These are phyloP conservation scores for Muschampia plurimacula DNA, from an alignment of 2,888 invertebrate genomes.

Conservation along the genomic window DNA sequence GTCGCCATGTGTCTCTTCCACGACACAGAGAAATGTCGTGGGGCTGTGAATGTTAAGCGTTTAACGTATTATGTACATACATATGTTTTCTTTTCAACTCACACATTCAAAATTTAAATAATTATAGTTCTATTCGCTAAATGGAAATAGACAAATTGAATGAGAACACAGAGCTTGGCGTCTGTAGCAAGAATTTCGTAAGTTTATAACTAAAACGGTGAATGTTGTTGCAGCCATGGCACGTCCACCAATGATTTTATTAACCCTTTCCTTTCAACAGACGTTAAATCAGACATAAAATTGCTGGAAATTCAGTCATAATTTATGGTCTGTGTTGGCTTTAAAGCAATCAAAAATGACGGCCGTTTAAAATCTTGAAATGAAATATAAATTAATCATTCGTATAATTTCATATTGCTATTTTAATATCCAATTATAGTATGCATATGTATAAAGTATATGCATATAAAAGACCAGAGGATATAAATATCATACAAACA, in stretches of 20 bases:
- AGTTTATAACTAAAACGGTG: constrained; percentile 59
- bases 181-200: constrained; percentile 67
- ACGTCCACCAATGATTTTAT: constrained; percentile 48
- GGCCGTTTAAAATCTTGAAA: neutral
- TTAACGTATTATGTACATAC: too few species aligned
- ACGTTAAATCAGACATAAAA: neutral
- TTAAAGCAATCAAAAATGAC: neutral
- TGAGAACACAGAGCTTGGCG: constrained; percentile 32
- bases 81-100: neutral
- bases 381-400: neutral
- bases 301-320: neutral
- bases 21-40: too few species aligned
- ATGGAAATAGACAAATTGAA: constrained; percentile 29
- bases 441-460: too few species aligned
- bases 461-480: too few species aligned
- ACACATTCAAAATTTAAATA: neutral
- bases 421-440: too few species aligned
- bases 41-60: too few species aligned
- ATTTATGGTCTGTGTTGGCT: neutral
- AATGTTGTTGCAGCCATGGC: constrained; percentile 60
- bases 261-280: constrained; percentile 21
- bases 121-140: neutral
- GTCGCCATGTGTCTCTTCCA: too few species aligned
- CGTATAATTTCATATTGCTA: too few species aligned
- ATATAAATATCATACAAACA: too few species aligned